These are phyloP conservation scores for Tympanoctomys barrerae DNA, from an alignment of 2,797 vertebrate genomes.

Conservation along the genomic window DNA sequence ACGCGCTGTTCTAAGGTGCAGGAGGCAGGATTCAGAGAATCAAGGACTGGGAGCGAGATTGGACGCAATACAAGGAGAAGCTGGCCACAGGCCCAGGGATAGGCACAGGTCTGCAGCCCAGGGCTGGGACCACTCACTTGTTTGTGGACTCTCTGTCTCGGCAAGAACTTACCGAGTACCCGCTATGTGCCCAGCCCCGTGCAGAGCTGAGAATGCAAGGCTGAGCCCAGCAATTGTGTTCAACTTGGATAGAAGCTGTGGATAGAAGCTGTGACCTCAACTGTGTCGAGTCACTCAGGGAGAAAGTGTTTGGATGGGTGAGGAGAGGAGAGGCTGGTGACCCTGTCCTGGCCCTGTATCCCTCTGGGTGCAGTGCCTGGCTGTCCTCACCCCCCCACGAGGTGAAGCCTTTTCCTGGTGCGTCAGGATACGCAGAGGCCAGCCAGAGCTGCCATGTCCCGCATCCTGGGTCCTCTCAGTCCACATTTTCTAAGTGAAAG, in stretches of 20 bases:
- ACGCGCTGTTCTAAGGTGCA: neutral
- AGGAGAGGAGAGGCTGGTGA: neutral
- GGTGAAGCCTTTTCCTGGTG: neutral
- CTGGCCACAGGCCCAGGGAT: neutral
- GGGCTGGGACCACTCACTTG: neutral
- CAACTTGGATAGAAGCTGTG: too few relatives aligned
- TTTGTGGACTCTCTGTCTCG: neutral
- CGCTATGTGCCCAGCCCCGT: neutral
- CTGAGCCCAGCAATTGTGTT: neutral
- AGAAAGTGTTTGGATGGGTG: neutral
- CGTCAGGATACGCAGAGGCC: neutral
- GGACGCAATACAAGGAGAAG: neutral
- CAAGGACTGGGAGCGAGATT: neutral
- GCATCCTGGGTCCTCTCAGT: neutral
- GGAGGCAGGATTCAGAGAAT: neutral
- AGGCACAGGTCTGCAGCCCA: neutral
- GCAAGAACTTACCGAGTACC: neutral
- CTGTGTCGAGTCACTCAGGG: constrained; percentile 39
- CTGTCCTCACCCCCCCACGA: neutral
- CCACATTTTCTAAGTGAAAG: neutral
- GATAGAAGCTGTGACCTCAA: neutral
- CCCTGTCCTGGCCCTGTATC: neutral
- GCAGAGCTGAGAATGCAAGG: neutral
- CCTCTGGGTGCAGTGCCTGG: too few relatives aligned
- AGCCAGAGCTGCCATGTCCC: neutral